These are phyloP conservation scores for Ctenomys sociabilis DNA, from an alignment of 2,113 vertebrate species.

Conservation along the genomic window DNA sequence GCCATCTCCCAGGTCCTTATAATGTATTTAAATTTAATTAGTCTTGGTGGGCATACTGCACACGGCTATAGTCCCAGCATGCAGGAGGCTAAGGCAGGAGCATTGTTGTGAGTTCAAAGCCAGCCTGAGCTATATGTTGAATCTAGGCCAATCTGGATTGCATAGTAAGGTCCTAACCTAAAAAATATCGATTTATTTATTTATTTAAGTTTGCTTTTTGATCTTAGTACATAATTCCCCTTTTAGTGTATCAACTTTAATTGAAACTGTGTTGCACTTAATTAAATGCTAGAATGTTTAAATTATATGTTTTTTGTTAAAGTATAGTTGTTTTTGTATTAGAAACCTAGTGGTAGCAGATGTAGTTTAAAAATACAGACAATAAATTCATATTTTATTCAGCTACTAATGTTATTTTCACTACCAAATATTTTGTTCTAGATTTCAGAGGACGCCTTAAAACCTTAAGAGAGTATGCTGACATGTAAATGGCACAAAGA, in stretches of 20 bases:
- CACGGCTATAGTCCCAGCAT: not conserved
- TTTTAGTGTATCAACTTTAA: conserved; percentile 77
- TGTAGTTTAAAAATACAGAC: conserved; percentile 79
- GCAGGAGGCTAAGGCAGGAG: not conserved
- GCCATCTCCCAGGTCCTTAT: no score
- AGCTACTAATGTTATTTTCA: conserved; percentile 74
- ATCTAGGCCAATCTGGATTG: not conserved
- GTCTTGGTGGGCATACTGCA: not conserved
- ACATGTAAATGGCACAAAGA: conserved; percentile 24
- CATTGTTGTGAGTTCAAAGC: not conserved
- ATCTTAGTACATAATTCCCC: conserved; percentile 79
- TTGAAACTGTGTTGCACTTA: conserved; percentile 75
- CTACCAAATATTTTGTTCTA: conserved; percentile 73
- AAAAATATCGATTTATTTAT: not conserved
- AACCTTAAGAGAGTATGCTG: conserved; percentile 45
- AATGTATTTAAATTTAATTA: conserved; percentile 41
- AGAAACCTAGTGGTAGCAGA: conserved; percentile 70
- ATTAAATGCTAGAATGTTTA: conserved; percentile 80
- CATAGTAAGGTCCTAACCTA: not conserved
- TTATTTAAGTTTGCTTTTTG: conserved; percentile 60
- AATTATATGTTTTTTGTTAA: conserved; percentile 72
- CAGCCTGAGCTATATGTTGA: not conserved
- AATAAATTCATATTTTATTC: conserved; percentile 77
- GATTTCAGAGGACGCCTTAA: conserved; percentile 68
- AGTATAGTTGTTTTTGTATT: conserved; percentile 71